Percentiles rank a stretch among this genome's conserved stretches.
Conservation (phyloP, 2,888 invertebrate species). For the Baccha elongata region DNA sequence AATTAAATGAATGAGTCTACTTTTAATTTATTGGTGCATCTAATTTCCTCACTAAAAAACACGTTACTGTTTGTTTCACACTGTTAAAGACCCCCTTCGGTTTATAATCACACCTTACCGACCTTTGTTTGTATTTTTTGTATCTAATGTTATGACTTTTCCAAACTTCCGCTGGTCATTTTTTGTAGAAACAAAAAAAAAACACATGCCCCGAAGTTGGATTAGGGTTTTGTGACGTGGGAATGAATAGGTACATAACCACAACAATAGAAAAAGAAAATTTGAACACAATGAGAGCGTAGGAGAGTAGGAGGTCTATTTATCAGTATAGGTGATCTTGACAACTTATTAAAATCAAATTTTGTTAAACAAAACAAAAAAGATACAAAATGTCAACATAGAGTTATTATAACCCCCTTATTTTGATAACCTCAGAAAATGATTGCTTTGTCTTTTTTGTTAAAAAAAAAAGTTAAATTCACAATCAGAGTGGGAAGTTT, state of each 20-base stretch:
- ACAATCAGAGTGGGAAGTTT: constrained; percentile 17
- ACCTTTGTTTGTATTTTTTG: not conserved
- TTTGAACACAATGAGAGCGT: constrained; percentile 13
- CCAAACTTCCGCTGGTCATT: constrained; percentile 31
- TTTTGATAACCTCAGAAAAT: constrained; percentile 10
- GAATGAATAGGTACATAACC: constrained; percentile 31
- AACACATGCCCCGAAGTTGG: constrained; percentile 1
- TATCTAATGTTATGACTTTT: constrained; percentile 2
- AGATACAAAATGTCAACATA: constrained; percentile 14
- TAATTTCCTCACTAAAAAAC: constrained; percentile 39
- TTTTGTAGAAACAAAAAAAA: constrained; percentile 3
- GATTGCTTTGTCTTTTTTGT: constrained; percentile 7
- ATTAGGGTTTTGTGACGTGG: constrained; percentile 26
- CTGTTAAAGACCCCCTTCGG: constrained; percentile 9
- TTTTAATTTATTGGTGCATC: constrained; percentile 32
- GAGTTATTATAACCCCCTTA: not conserved
- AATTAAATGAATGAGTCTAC: constrained; percentile 31
- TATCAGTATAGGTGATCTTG: constrained; percentile 52
- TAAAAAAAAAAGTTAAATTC: constrained; percentile 4
- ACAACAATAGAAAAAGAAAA: constrained; percentile 33
- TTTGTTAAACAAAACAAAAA: constrained; percentile 23
- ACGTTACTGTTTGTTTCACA: constrained; percentile 8
- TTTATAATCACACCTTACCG: constrained; percentile 8
- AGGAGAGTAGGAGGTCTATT: constrained; percentile 34
- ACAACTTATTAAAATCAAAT: constrained; percentile 47